Percentiles rank a stretch among this genome's conserved stretches.
Conservation (phyloP, 2,113 vertebrate species). For the Dendrocopos noguchii region DNA sequence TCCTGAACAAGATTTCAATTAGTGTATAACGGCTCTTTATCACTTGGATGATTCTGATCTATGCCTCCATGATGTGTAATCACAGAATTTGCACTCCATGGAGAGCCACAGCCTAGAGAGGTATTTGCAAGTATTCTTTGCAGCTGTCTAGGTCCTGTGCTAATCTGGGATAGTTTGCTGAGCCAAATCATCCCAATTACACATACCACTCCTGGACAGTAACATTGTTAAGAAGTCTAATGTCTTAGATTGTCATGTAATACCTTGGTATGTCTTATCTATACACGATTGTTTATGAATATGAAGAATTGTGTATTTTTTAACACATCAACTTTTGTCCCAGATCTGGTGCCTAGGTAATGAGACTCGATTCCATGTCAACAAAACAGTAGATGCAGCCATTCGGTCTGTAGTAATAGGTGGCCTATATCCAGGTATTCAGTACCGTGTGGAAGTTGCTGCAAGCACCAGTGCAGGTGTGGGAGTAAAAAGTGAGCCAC, state of each 20-base stretch:
- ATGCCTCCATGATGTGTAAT: background rate
- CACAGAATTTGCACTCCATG: background rate
- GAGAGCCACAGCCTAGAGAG: background rate
- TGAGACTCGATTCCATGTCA: constrained; percentile 96
- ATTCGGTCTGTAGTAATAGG: constrained; percentile 97
- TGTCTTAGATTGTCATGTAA: background rate
- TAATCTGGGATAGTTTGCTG: background rate
- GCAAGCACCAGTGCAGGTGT: constrained; percentile 95
- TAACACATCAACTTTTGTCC: constrained; percentile 33
- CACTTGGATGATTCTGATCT: background rate
- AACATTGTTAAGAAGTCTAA: background rate
- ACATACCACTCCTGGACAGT: background rate
- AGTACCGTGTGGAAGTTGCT: constrained; percentile 94
- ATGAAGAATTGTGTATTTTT: background rate
- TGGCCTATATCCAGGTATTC: constrained; percentile 92
- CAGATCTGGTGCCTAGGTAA: constrained; percentile 99
- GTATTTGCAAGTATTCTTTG: background rate
- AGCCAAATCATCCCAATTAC: background rate
- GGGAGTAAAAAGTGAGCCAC: constrained; percentile 94
- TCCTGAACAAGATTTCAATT: background rate
- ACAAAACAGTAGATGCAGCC: constrained; percentile 96
- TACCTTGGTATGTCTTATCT: background rate
- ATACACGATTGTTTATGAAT: fast-evolving
- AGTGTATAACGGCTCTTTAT: background rate
- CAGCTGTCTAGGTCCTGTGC: background rate